Conservation (phyloP, 2,888 invertebrate species). For the Dasypogon diadema region DNA sequence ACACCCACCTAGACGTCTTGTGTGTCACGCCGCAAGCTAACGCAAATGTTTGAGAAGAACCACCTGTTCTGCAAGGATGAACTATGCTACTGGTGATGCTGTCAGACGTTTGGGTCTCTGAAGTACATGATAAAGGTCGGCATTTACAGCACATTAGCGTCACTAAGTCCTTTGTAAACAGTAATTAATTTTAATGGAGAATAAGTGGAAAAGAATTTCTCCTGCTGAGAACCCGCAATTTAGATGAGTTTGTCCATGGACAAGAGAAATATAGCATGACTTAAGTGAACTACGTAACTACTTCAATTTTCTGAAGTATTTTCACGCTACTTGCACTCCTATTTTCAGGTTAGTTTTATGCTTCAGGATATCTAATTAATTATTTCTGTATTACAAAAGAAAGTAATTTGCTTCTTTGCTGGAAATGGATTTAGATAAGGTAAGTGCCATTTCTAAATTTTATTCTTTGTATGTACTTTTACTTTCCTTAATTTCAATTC, state of each 20-base stretch:
- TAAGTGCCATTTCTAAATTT: too few relatives aligned
- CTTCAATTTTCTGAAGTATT: too few relatives aligned
- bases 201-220: slow-evolving; percentile 40
- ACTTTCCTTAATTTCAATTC: too few relatives aligned
- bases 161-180: slow-evolving; percentile 55
- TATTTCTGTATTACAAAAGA: too few relatives aligned
- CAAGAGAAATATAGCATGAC: not conserved
- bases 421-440: too few relatives aligned
- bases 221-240: not conserved
- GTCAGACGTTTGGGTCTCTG: not conserved
- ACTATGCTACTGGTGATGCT: not conserved
- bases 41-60: slow-evolving; percentile 7
- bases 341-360: too few relatives aligned
- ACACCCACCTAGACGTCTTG: not conserved
- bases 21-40: slow-evolving; percentile 4
- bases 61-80: slow-evolving; percentile 33
- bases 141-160: slow-evolving; percentile 52
- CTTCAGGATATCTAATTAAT: too few relatives aligned
- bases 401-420: too few relatives aligned
- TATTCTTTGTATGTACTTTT: too few relatives aligned
- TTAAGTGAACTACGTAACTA: not conserved
- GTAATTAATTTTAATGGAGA: slow-evolving; percentile 55
- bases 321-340: too few relatives aligned
- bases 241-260: not conserved
- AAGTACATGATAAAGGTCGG: slow-evolving; percentile 14